Base-by-base conservation (phyloP, 1,140 invertebrate species). In the Batillaria attramentaria region DNA sequence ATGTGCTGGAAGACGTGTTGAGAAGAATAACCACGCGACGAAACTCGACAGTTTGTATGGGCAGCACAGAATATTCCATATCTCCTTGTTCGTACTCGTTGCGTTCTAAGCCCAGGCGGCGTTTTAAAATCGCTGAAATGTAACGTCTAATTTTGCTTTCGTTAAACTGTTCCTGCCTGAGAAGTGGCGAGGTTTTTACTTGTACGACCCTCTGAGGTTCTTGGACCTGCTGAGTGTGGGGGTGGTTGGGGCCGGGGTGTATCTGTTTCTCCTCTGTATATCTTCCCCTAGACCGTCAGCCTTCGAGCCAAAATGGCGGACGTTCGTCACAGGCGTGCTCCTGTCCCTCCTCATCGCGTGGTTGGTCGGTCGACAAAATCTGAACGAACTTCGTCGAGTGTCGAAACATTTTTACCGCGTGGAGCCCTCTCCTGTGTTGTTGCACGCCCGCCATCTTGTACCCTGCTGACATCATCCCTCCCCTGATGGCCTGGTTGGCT, bases 361-460 rank as follows among this genome's bases (percentile, higher is more conserved):
- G 1, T 5, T 82, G 28, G n/a, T 79, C n/a, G 84, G 82, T 35
- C 31, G 84, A 31, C 82, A 81, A 24, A 83, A 85, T n/a, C 18
- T 84, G 0, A 78, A 81, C 46, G 72, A 83, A 33, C 41, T 85
- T 24, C 72, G 84, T 18, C 77, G 82, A 28, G 54, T 82, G 39
- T 80, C 69, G 13, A 72, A 70, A 50, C 74, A 78, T n/a, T 46
- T 83, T 18, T 85, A 82, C 39, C 41, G 50, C 20, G 50, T 85
- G 16, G 57, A 42, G 13, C 28, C 72, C 0, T 77, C 80, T 0
- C 81, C 80, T 6, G 79, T 41, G 4, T 24, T 85, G 82, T 66
- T 84, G 84, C 72, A 85, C 81, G 0, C 82, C 77, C 28, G 84
- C 84, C 46, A 78, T 82, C 73, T 73, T 85, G 31, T 85, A 84